Percentiles rank a stretch among this genome's conserved stretches.
phyloP scores from a whole-genome alignment of 2,888 invertebrate genomes.

The Frankliniella fusca region DNA sequence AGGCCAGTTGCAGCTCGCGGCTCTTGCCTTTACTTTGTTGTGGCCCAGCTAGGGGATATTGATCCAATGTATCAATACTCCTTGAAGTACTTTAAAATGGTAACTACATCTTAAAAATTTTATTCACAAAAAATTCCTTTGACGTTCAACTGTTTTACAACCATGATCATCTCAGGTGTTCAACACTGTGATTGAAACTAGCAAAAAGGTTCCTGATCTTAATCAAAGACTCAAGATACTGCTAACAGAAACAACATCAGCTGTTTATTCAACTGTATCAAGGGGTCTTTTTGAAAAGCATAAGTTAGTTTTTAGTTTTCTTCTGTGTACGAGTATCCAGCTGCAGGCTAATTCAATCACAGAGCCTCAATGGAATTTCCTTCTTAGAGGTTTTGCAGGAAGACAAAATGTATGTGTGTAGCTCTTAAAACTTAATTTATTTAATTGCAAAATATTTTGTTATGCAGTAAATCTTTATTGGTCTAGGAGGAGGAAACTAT shows the following conservation, averaged over 20 bases:
- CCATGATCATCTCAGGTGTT: conserved; percentile 58
- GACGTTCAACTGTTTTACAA: background rate
- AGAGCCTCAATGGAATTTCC: conserved; percentile 68
- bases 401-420: conserved; percentile 32
- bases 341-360: conserved; percentile 59
- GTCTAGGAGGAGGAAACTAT: conserved; percentile 45
- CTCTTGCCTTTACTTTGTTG: conserved; percentile 85
- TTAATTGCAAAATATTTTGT: background rate
- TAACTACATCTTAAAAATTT: conserved; percentile 41
- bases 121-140: background rate
- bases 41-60: conserved; percentile 80
- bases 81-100: conserved; percentile 78
- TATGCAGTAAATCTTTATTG: background rate
- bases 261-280: conserved; percentile 81
- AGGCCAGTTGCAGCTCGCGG: conserved; percentile 81
- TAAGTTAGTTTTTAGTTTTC: conserved; percentile 82
- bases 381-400: conserved; percentile 64
- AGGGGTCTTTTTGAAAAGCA: conserved; percentile 87
- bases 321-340: conserved; percentile 72
- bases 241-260: conserved; percentile 70
- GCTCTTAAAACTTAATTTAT: background rate
- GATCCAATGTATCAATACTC: conserved; percentile 97
- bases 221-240: conserved; percentile 65
- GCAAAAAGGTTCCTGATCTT: conserved; percentile 63
- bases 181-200: conserved; percentile 72